Evolutionary conservation across 1,140 invertebrate species (phyloP).

Genomic region (Ips nitidus): DNA sequence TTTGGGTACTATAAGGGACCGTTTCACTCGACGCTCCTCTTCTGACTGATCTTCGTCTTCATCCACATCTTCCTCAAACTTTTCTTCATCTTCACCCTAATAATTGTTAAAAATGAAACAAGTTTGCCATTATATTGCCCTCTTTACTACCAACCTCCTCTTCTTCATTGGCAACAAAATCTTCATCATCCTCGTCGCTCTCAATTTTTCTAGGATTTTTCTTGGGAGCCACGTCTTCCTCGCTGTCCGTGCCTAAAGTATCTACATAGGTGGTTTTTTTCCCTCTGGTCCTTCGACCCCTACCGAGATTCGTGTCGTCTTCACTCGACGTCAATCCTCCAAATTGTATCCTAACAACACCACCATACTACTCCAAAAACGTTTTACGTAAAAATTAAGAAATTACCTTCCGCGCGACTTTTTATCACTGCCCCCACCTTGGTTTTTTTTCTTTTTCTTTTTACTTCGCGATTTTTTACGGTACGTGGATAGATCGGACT

Average conservation of each 20-base stretch:
- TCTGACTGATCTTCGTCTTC: conserved; percentile 33
- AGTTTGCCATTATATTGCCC: too few species aligned
- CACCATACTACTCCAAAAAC: not conserved
- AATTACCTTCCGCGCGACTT: conserved; percentile 15
- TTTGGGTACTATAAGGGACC: conserved; percentile 41
- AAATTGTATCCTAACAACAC: conserved; percentile 52
- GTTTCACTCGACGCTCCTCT: conserved; percentile 34
- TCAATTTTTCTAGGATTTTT: conserved; percentile 28
- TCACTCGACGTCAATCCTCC: conserved; percentile 59
- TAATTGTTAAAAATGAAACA: too few species aligned
- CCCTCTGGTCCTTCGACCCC: conserved; percentile 62
- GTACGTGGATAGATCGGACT: conserved; percentile 58
- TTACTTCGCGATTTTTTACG: not conserved
- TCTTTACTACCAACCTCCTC: conserved; percentile 24
- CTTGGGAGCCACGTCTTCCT: conserved; percentile 52
- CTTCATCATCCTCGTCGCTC: conserved; percentile 54
- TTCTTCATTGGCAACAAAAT: conserved; percentile 57
- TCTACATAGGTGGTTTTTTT: conserved; percentile 73
- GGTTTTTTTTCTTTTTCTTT: conserved; percentile 49
- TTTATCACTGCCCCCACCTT: not conserved
- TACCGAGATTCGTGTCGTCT: conserved; percentile 51
- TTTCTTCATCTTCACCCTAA: conserved; percentile 43
- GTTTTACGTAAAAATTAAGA: not conserved
- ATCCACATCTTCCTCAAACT: conserved; percentile 41
- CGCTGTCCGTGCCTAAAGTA: conserved; percentile 62